These are phyloP conservation scores for Chaunax sp. DNA, from an alignment of 2,797 vertebrate genomes.

Conservation along the genomic window DNA sequence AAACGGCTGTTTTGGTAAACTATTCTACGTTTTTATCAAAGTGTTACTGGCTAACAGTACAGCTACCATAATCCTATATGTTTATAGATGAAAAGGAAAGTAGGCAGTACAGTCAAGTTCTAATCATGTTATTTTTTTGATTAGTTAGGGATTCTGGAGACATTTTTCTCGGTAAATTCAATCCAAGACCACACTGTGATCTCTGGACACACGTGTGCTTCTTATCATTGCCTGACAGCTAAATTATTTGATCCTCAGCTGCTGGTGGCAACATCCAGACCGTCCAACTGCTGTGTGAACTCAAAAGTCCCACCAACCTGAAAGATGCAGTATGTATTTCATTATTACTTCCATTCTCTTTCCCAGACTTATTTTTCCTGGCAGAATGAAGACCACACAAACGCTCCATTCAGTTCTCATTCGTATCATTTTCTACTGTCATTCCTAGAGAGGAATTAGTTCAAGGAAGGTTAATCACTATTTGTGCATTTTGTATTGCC, in stretches of 20 bases:
- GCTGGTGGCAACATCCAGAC: slow-evolving; percentile 85
- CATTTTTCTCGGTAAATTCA: neutral
- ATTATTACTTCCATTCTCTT: slow-evolving; percentile 27
- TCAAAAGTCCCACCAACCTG: slow-evolving; percentile 88
- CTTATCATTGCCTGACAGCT: slow-evolving; percentile 25
- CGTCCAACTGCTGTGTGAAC: slow-evolving; percentile 91
- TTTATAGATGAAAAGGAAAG: neutral
- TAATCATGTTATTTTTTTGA: neutral
- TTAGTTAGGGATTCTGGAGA: slow-evolving; percentile 12
- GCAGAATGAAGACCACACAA: slow-evolving; percentile 42
- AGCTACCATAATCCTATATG: neutral
- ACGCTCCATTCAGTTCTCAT: slow-evolving; percentile 17
- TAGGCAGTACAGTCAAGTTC: neutral
- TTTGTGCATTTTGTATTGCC: neutral
- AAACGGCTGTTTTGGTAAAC: too few species aligned
- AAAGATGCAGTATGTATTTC: slow-evolving; percentile 90
- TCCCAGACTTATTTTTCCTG: slow-evolving; percentile 44
- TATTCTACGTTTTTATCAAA: too few species aligned
- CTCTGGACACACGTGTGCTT: neutral
- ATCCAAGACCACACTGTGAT: neutral
- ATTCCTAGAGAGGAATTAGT: slow-evolving; percentile 14
- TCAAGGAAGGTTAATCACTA: neutral
- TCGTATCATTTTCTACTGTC: slow-evolving; percentile 15
- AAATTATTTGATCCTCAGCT: slow-evolving; percentile 78
- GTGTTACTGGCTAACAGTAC: too few species aligned